These are phyloP conservation scores for Thunnus maccoyii DNA, from an alignment of 2,113 vertebrate genomes.

Conservation along the genomic window DNA sequence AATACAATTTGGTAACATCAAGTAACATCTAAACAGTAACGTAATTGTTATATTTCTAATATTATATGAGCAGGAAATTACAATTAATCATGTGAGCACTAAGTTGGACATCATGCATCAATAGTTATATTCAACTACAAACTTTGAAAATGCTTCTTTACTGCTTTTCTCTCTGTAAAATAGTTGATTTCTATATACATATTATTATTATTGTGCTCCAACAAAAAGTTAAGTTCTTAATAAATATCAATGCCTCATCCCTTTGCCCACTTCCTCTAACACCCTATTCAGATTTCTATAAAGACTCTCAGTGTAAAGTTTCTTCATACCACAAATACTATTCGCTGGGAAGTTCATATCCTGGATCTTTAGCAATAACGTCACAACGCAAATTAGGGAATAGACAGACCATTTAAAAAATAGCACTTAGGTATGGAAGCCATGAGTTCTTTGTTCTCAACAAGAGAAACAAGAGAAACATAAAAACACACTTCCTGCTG, in stretches of 20 bases:
- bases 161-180: too few species aligned
- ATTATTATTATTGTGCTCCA: not conserved
- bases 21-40: too few species aligned
- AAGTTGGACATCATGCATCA: too few species aligned
- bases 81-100: too few species aligned
- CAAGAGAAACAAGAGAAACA: slow-evolving; percentile 2
- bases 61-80: too few species aligned
- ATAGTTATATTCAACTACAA: too few species aligned
- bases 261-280: not conserved
- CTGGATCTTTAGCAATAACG: not conserved
- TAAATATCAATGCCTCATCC: too few species aligned
- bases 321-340: not conserved
- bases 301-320: not conserved
- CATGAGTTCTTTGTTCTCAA: slow-evolving; percentile 11
- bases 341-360: not conserved
- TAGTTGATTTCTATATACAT: too few species aligned
- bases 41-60: too few species aligned
- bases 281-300: not conserved
- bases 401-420: not conserved
- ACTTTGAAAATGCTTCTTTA: too few species aligned
- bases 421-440: not conserved
- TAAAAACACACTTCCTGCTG: slow-evolving; percentile 36
- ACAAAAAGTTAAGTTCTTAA: not conserved
- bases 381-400: not conserved
- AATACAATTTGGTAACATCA: too few species aligned